These are phyloP conservation scores for Dryobates pubescens DNA, from an alignment of 2,797 vertebrate genomes.

Conservation along the genomic window DNA sequence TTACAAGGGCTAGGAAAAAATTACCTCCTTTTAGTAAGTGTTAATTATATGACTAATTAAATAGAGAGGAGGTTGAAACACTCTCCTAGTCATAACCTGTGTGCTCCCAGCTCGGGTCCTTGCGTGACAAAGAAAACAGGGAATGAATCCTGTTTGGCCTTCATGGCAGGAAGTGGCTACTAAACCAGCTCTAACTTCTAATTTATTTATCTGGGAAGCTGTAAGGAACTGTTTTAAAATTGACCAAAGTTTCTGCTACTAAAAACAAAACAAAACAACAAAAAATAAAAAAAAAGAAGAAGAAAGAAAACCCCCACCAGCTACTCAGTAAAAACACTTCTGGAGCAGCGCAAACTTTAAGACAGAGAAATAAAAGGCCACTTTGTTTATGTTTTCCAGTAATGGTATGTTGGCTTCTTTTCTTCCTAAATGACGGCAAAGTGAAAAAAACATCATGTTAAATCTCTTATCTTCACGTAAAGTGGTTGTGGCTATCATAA, in stretches of 20 bases:
- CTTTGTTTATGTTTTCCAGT: slow-evolving; percentile 56
- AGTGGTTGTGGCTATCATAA: slow-evolving; percentile 60
- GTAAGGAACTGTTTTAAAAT: slow-evolving; percentile 52
- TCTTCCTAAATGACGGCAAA: background rate
- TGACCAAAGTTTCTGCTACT: slow-evolving; percentile 21
- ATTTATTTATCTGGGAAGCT: slow-evolving; percentile 63
- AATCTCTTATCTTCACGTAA: slow-evolving; percentile 52
- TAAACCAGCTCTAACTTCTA: slow-evolving; percentile 50
- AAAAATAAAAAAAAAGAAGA: accelerated
- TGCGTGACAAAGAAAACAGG: slow-evolving; percentile 62
- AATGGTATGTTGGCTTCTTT: slow-evolving; percentile 47
- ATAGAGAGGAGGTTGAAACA: slow-evolving; percentile 59
- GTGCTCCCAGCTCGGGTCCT: background rate
- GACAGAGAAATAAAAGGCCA: slow-evolving; percentile 46
- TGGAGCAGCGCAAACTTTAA: background rate
- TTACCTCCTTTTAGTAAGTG: slow-evolving; percentile 60
- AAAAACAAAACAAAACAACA: background rate
- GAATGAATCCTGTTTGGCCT: slow-evolving; percentile 49
- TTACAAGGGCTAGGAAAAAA: slow-evolving; percentile 59
- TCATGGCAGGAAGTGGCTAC: slow-evolving; percentile 59
- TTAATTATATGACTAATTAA: slow-evolving; percentile 74
- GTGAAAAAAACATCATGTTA: slow-evolving; percentile 28
- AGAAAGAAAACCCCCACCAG: background rate
- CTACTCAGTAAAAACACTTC: slow-evolving; percentile 52
- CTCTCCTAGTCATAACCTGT: slow-evolving; percentile 54